phyloP scores from a whole-genome alignment of 2,113 vertebrate species.

The Nibea albiflora region DNA sequence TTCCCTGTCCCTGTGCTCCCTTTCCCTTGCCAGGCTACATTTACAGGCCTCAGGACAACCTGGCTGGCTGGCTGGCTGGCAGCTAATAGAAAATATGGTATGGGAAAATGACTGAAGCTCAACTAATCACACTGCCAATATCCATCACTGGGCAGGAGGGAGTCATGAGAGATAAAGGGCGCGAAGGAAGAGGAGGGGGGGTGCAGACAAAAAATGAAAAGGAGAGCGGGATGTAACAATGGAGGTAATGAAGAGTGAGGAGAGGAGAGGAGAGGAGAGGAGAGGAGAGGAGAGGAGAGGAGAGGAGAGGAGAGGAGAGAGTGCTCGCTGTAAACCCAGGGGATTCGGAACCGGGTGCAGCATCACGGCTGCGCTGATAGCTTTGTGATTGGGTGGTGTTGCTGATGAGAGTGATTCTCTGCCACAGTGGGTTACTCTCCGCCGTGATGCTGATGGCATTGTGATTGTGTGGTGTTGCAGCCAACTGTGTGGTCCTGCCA shows the following conservation, averaged over 20 bases:
- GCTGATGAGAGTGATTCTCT: slow-evolving; percentile 77
- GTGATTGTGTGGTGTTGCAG: slow-evolving; percentile 71
- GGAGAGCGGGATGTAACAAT: slow-evolving; percentile 58
- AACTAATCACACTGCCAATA: slow-evolving; percentile 81
- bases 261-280: slow-evolving; percentile 38
- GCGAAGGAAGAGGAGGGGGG: slow-evolving; percentile 9
- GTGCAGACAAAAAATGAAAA: slow-evolving; percentile 51
- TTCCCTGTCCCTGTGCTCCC: slow-evolving; percentile 33
- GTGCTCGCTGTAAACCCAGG: slow-evolving; percentile 54
- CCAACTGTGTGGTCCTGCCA: slow-evolving; percentile 56
- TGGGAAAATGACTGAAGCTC: slow-evolving; percentile 78
- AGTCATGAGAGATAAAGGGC: slow-evolving; percentile 63
- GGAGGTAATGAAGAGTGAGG: slow-evolving; percentile 67
- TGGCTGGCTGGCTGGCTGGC: slow-evolving; percentile 52
- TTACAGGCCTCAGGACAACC: slow-evolving; percentile 62
- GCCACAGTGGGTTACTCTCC: slow-evolving; percentile 70
- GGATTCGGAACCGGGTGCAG: slow-evolving; percentile 58
- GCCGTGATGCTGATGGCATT: slow-evolving; percentile 72
- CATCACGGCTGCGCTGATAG: slow-evolving; percentile 69
- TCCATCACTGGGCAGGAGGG: slow-evolving; percentile 74
- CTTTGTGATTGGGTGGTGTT: slow-evolving; percentile 80
- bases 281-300: slow-evolving; percentile 41
- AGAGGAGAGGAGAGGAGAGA: slow-evolving; percentile 23
- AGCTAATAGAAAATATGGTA: slow-evolving; percentile 78
- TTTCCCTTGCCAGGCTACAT: slow-evolving; percentile 33